These are phyloP conservation scores for Leptobrachium ailaonicum DNA, from an alignment of 2,113 vertebrate species.

Conservation along the genomic window DNA sequence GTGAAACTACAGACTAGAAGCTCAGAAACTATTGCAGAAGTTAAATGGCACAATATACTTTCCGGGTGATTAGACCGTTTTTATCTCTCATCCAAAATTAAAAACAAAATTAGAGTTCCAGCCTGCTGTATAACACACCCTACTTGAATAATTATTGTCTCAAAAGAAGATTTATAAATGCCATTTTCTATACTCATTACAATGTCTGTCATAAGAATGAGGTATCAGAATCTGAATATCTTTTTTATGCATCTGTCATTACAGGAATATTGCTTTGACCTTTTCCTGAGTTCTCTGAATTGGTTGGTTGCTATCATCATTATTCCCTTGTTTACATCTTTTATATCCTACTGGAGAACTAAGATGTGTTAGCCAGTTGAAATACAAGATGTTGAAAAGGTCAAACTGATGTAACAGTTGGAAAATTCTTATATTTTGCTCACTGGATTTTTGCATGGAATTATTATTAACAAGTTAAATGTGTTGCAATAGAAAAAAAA, in stretches of 20 bases:
- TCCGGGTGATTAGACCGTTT: neutral
- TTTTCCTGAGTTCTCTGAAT: slow-evolving; percentile 38
- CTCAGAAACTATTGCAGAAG: no score
- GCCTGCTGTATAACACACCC: slow-evolving; percentile 24
- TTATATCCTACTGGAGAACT: slow-evolving; percentile 43
- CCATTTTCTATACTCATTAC: slow-evolving; percentile 41
- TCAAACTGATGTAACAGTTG: slow-evolving; percentile 30
- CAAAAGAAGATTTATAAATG: slow-evolving; percentile 44
- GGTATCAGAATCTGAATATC: slow-evolving; percentile 35
- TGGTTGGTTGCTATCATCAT: slow-evolving; percentile 40
- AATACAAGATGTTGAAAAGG: slow-evolving; percentile 45
- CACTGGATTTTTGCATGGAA: slow-evolving; percentile 15
- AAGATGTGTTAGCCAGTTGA: slow-evolving; percentile 38
- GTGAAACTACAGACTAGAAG: no score
- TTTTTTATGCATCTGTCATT: slow-evolving; percentile 50
- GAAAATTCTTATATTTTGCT: slow-evolving; percentile 13
- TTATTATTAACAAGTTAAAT: slow-evolving; percentile 20
- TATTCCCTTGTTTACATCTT: slow-evolving; percentile 48
- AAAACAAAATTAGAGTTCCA: slow-evolving; percentile 35
- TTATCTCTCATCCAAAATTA: slow-evolving; percentile 30
- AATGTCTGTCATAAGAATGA: slow-evolving; percentile 36
- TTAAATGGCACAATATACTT: no score
- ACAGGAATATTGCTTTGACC: slow-evolving; percentile 46
- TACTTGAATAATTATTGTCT: slow-evolving; percentile 44
- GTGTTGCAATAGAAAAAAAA: neutral